Evolutionary conservation across 1,140 invertebrate genomes (phyloP), one percentile per base, ranked within the genome.

Genomic region (Ladona fulva): DNA sequence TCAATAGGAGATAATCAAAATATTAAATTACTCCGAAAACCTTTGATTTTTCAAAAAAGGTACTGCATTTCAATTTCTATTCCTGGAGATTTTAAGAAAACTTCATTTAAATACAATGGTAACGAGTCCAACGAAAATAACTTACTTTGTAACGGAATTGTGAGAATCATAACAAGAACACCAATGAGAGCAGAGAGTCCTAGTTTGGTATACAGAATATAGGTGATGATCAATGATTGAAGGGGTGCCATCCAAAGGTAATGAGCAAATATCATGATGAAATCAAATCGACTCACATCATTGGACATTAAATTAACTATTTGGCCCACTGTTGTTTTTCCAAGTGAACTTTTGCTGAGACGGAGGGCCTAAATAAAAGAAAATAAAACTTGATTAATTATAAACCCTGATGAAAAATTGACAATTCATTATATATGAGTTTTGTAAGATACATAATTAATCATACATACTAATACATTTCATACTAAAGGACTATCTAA

Each of bases 241-340:
- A 92, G 74, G 6, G 93, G 93, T 0, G 90, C 92, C 0, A 88
- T 85, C 90, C 89, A 91, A 86, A 91, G 86, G 80, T 88, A 85
- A 83, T 91, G 88, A 24, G 90, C 83, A 79, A 90, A 87, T 24
- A 90, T 84, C 6, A 86, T 87, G 10, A 89, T 87, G 14, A 89
- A 82, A 84, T 91, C 90, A 79, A 91, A 90, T 78, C 90, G 85
- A 79, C 89, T 91, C 14, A 91, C 89, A 82, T 95, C 94, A 82
- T 94, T 95, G 0, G 93, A 93, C 74, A 95, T 87, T 5, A 95
- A 84, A 85, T 95, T 95, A 0, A 95, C 92, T 78, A 96, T 90
- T 85, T 96, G 94, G 0, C 94, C 94, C 1, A 91, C 89, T 10
- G 94, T 93, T 0, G 93, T 93, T 80, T 93, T 89, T 0, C 90